These are phyloP conservation scores for Halichondria panicea DNA, from an alignment of 37 sponge, comb jelly and placozoan genomes.

Conservation along the genomic window DNA sequence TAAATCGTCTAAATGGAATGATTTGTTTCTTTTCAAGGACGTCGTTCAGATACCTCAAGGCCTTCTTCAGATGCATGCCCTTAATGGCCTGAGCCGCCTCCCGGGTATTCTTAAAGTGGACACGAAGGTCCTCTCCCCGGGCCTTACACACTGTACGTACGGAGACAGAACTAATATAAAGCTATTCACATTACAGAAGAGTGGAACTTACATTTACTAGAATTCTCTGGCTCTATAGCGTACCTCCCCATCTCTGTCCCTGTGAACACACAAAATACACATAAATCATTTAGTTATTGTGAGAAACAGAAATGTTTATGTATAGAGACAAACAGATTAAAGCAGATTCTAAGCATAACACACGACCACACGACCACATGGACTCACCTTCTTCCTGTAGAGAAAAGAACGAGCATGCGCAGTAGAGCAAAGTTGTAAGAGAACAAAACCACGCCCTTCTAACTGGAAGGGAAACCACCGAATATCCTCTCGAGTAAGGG, in stretches of 20 bases:
- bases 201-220: conserved; percentile 96
- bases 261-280: conserved; percentile 1
- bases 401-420: conserved; percentile 35
- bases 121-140: conserved; percentile 87
- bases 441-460: neutral
- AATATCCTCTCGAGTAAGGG: neutral
- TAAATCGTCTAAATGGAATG: conserved; percentile 90
- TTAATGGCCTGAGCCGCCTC: conserved; percentile 97
- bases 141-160: conserved; percentile 96
- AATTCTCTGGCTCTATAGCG: conserved; percentile 92
- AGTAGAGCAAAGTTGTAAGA: neutral
- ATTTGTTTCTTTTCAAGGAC: conserved; percentile 98
- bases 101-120: conserved; percentile 98
- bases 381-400: conserved; percentile 11
- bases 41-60: conserved; percentile 89
- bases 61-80: conserved; percentile 91
- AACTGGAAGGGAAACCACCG: neutral
- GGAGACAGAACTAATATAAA: too few relatives aligned
- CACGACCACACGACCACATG: conserved; percentile 16
- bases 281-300: neutral
- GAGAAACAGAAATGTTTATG: neutral
- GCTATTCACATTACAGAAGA: too few relatives aligned
- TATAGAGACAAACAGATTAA: neutral
- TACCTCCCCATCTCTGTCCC: conserved; percentile 78
- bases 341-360: neutral